Evolutionary conservation across 2,113 vertebrate species (phyloP).

Genomic region (Cariama cristata): DNA sequence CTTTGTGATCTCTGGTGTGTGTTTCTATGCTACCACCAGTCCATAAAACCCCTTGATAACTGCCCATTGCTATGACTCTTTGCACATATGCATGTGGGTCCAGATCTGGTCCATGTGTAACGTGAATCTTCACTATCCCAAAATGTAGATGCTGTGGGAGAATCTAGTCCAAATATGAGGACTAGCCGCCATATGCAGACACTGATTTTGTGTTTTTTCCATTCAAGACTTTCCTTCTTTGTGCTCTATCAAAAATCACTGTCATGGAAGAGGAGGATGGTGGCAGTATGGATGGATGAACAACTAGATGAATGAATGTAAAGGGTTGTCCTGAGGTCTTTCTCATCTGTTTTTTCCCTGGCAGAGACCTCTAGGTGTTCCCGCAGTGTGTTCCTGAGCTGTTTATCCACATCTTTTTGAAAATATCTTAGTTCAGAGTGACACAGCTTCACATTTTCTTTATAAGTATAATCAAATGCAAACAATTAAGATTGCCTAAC

Average conservation of each 20-base stretch:
- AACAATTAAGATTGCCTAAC: conserved; percentile 66
- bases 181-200: not conserved
- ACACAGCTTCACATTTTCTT: conserved; percentile 41
- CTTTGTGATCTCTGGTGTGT: not conserved
- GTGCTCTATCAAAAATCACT: not conserved
- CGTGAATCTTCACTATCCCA: not conserved
- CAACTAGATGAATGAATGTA: not conserved
- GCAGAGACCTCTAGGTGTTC: not conserved
- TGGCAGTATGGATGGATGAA: not conserved
- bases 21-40: not conserved
- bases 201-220: not conserved
- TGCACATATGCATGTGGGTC: not conserved
- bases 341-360: not conserved
- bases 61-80: not conserved
- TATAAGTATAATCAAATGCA: conserved; percentile 57
- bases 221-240: not conserved
- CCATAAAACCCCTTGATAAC: not conserved
- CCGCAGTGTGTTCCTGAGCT: not conserved
- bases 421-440: conserved; percentile 27
- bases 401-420: not conserved
- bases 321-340: not conserved
- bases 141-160: not conserved
- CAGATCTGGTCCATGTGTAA: not conserved
- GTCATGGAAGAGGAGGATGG: not conserved
- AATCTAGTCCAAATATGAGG: not conserved